Conservation (phyloP, 2,888 invertebrate genomes). For the Oscheius onirici region DNA sequence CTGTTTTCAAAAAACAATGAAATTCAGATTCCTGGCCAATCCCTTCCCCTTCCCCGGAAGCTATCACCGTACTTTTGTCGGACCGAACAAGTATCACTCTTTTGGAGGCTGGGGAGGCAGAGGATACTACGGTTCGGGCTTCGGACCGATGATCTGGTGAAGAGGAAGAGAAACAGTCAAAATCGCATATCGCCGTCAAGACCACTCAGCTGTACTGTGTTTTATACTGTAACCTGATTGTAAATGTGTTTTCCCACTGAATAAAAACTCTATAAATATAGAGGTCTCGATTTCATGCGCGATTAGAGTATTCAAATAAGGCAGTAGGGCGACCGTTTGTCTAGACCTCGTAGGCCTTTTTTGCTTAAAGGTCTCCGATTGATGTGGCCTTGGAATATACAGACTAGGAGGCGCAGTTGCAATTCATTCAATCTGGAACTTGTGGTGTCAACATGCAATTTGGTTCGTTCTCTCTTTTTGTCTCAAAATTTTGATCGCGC, state of each 20-base stretch:
- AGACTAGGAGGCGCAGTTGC: constrained; percentile 21
- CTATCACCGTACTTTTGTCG: constrained; percentile 47
- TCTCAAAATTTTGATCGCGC: too few species aligned
- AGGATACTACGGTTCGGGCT: constrained; percentile 52
- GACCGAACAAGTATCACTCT: constrained; percentile 61
- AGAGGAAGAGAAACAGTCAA: not conserved
- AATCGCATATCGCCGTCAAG: not conserved
- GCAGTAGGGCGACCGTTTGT: constrained; percentile 20
- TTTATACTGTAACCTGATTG: constrained; percentile 8
- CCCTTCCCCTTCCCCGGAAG: constrained; percentile 53
- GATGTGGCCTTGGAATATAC: constrained; percentile 19
- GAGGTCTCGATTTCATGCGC: not conserved
- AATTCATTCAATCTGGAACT: too few species aligned
- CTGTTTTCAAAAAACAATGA: not conserved
- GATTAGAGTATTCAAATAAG: constrained; percentile 19
- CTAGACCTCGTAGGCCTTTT: constrained; percentile 7
- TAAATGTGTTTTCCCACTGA: constrained; percentile 8
- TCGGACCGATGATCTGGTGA: constrained; percentile 52
- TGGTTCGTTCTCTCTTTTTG: too few species aligned
- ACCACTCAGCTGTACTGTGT: not conserved
- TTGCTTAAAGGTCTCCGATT: constrained; percentile 13
- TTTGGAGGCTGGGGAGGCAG: constrained; percentile 56
- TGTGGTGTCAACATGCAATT: too few species aligned
- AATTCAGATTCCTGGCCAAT: constrained; percentile 52
- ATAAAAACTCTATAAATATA: constrained; percentile 1